Percentiles rank a stretch among this genome's conserved stretches.
Evolutionary conservation across 2,888 invertebrate genomes (phyloP).

Genomic region (Pyrochroa serraticornis): DNA sequence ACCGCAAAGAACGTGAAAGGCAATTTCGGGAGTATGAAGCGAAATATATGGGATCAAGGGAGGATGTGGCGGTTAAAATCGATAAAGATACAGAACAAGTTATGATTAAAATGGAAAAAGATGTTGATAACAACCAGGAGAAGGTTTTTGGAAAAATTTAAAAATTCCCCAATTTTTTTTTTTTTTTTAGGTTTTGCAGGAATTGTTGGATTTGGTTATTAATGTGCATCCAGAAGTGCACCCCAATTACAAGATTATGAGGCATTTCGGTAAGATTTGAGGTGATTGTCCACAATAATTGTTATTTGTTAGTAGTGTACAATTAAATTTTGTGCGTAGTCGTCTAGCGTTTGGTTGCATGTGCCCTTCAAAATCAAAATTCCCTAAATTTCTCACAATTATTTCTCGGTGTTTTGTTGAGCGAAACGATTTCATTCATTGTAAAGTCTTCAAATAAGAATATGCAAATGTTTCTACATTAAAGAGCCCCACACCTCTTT

Average conservation of each 20-base stretch:
- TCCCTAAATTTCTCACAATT: constrained; percentile 1
- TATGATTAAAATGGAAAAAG: constrained; percentile 46
- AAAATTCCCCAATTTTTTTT: constrained; percentile 10
- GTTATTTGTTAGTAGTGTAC: neutral
- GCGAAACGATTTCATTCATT: too few relatives aligned
- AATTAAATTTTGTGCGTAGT: neutral
- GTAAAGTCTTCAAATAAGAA: too few relatives aligned
- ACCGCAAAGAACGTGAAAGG: constrained; percentile 52
- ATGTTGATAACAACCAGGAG: constrained; percentile 50
- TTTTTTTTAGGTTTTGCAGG: constrained; percentile 50
- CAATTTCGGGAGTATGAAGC: constrained; percentile 55
- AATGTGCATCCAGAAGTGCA: constrained; percentile 52
- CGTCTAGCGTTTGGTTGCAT: too few relatives aligned
- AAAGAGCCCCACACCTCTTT: too few relatives aligned
- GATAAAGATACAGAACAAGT: constrained; percentile 52
- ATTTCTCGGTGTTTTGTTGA: too few relatives aligned
- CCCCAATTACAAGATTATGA: constrained; percentile 48
- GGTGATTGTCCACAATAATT: neutral
- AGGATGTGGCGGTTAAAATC: constrained; percentile 54
- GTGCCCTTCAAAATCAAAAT: neutral
- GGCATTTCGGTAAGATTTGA: constrained; percentile 23
- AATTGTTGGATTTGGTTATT: constrained; percentile 47
- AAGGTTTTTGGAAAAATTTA: constrained; percentile 36
- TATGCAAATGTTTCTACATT: too few relatives aligned
- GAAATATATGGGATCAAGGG: constrained; percentile 54